Conservation (phyloP, 2,113 vertebrate species). For the Neoarius graeffei region DNA sequence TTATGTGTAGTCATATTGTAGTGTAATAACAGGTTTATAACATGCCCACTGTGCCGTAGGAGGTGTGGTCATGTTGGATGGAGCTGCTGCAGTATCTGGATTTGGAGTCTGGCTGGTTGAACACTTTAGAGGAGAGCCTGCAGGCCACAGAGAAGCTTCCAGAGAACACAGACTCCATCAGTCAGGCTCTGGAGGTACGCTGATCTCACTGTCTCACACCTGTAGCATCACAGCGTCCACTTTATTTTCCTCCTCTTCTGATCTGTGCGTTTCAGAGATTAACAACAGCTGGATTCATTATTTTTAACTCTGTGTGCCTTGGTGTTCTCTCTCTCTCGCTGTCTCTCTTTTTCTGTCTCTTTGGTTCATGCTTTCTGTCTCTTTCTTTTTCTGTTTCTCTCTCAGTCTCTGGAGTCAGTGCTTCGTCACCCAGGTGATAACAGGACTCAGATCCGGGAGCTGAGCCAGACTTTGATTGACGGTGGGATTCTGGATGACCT, state of each 20-base stretch:
- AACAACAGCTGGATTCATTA: not conserved
- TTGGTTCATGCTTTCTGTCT: not conserved
- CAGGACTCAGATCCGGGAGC: conserved; percentile 94
- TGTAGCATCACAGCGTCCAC: not conserved
- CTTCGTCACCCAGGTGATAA: conserved; percentile 94
- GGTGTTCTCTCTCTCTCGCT: not conserved
- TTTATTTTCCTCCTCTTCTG: not conserved
- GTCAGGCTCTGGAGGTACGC: conserved; percentile 86
- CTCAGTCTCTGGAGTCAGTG: conserved; percentile 86
- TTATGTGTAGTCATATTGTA: not conserved
- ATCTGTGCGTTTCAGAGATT: not conserved
- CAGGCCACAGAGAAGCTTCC: conserved; percentile 78
- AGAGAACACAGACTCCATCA: conserved; percentile 78
- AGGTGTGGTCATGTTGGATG: conserved; percentile 99
- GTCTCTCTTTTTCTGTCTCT: not conserved
- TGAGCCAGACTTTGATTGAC: conserved; percentile 96
- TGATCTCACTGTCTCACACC: not conserved
- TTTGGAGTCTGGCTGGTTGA: conserved; percentile 87
- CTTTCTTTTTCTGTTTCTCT: not conserved
- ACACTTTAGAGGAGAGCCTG: conserved; percentile 82
- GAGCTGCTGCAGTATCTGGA: conserved; percentile 94
- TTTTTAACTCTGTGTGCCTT: not conserved
- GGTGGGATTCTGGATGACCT: conserved; percentile 96
- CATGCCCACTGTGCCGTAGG: conserved; percentile 67
- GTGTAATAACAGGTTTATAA: conserved; percentile 8